A percentile compares a stretch with the other conserved stretches of the same genome.
These are phyloP conservation scores for Drosophila emarginata DNA, from an alignment of 2,888 invertebrate genomes.

Conservation along the genomic window DNA sequence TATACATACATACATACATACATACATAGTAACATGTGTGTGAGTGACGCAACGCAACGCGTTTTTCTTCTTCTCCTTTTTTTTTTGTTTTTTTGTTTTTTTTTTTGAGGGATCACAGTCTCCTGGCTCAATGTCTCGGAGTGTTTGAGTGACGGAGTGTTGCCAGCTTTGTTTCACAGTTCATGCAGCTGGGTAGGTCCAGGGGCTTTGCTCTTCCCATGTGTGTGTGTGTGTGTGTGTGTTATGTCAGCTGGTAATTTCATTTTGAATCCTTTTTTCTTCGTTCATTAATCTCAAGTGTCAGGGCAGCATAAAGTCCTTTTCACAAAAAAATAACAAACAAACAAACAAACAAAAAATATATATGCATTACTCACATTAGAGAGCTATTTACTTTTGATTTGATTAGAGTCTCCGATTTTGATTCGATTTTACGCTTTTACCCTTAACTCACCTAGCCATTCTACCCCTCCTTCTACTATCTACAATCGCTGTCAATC, in stretches of 20 bases:
- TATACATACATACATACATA: neutral
- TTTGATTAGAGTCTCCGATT: neutral
- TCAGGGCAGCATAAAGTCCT: neutral
- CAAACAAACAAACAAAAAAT: neutral
- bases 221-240: too few species aligned
- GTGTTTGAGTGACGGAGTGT: neutral
- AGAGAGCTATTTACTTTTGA: neutral
- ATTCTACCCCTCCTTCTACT: neutral
- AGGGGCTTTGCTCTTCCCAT: neutral
- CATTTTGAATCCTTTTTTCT: slow-evolving; percentile 1
- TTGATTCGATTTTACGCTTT: neutral
- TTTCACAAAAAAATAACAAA: neutral
- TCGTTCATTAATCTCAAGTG: slow-evolving; percentile 4
- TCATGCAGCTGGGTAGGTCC: neutral
- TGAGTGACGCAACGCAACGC: slow-evolving; percentile 14
- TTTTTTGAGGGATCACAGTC: neutral
- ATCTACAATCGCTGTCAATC: neutral
- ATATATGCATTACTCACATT: neutral
- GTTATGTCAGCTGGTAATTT: slow-evolving; percentile 8
- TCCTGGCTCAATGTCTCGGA: neutral
- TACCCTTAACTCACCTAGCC: too few species aligned
- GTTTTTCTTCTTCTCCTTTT: neutral
- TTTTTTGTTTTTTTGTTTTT: neutral
- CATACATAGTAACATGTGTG: neutral
- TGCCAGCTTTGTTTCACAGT: neutral